Percentiles rank a stretch among this genome's conserved stretches.
Conservation (phyloP, 2,888 invertebrate genomes). For the Orthonevra nobilis region DNA sequence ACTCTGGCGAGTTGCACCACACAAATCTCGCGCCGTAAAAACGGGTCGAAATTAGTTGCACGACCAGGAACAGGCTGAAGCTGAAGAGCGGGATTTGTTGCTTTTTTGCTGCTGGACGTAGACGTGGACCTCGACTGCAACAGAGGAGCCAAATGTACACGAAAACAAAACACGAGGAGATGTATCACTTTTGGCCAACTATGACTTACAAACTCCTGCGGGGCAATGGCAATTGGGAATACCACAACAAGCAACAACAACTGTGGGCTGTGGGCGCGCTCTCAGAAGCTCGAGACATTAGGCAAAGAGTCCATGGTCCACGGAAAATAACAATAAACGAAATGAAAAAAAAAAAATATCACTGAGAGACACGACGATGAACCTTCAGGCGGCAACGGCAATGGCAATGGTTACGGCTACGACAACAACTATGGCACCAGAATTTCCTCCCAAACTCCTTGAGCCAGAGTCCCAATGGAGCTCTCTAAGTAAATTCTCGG, state of each 20-base stretch:
- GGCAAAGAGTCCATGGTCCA: conserved; percentile 56
- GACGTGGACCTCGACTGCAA: conserved; percentile 3
- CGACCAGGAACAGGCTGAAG: conserved; percentile 33
- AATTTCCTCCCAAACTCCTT: conserved; percentile 60
- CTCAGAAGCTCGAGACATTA: conserved; percentile 49
- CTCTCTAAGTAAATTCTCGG: conserved; percentile 52
- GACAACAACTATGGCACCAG: conserved; percentile 30
- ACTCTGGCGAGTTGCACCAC: background rate
- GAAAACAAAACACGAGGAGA: conserved; percentile 51
- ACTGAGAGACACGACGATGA: conserved; percentile 55
- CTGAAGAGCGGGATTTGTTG: conserved; percentile 18
- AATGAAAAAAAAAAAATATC: conserved; percentile 33
- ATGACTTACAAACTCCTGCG: conserved; percentile 57
- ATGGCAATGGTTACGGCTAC: conserved; percentile 26
- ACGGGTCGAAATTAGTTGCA: conserved; percentile 42
- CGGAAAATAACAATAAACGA: conserved; percentile 29
- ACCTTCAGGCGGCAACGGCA: conserved; percentile 48
- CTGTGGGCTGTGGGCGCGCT: conserved; percentile 54
- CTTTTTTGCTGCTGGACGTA: background rate
- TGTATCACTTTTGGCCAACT: conserved; percentile 59
- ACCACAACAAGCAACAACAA: conserved; percentile 11
- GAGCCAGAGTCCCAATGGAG: conserved; percentile 57
- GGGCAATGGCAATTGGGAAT: conserved; percentile 6
- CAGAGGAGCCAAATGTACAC: conserved; percentile 37
- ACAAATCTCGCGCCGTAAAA: conserved; percentile 9